Percentiles rank a stretch among this genome's conserved stretches.
phyloP scores from a whole-genome alignment of 1,140 invertebrate genomes.

The Cyphomyrmex costatus region DNA sequence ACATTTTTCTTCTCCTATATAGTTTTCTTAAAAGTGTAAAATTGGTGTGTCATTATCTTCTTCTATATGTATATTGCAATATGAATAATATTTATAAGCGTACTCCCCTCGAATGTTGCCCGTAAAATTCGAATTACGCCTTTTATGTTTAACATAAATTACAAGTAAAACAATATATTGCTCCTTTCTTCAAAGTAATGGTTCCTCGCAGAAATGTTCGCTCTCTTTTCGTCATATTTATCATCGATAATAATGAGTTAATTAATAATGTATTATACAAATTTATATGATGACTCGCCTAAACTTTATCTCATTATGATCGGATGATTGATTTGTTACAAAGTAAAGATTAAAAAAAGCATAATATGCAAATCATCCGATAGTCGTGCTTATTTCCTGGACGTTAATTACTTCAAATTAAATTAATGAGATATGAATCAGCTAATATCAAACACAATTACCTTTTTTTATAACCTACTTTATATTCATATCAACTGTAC shows the following conservation, averaged over 20 bases:
- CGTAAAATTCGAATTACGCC: not conserved
- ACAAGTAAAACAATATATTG: constrained; percentile 6
- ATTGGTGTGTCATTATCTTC: too few species aligned
- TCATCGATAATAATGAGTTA: constrained; percentile 21
- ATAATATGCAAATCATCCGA: not conserved
- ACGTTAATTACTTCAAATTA: not conserved
- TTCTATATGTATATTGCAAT: not conserved
- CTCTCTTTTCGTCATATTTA: not conserved
- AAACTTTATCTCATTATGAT: not conserved
- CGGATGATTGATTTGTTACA: not conserved
- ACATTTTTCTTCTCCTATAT: not conserved
- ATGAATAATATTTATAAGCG: not conserved
- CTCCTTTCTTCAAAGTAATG: not conserved
- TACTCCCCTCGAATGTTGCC: not conserved
- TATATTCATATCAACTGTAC: not conserved
- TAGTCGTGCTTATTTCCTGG: not conserved
- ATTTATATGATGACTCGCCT: not conserved
- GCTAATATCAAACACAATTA: not conserved
- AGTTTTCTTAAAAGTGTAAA: not conserved
- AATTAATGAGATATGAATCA: not conserved
- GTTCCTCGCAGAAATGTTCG: not conserved
- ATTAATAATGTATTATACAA: constrained; percentile 7
- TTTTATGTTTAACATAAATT: constrained; percentile 12
- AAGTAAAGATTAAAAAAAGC: not conserved
- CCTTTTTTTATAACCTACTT: not conserved